Conservation (phyloP, 2,113 vertebrate species). For the Cavia aperea region DNA sequence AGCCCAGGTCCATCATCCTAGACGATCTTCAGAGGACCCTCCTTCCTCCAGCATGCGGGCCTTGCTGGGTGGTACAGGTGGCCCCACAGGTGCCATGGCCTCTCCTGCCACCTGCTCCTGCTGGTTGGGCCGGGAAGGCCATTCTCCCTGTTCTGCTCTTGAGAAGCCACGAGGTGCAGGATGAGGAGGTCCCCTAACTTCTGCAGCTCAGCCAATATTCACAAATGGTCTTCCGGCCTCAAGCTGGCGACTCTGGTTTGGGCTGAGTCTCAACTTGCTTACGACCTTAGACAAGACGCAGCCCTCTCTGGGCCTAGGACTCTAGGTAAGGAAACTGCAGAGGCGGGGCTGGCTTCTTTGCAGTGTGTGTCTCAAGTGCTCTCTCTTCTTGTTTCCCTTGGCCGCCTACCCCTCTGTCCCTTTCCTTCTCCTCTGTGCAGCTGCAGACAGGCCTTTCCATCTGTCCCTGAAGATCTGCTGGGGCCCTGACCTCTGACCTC, state of each 20-base stretch:
- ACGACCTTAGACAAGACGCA: neutral
- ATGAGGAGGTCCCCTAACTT: neutral
- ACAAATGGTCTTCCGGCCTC: neutral
- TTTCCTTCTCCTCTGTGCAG: neutral
- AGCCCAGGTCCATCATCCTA: neutral
- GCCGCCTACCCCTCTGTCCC: neutral
- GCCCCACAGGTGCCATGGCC: too few relatives aligned
- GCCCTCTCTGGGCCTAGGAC: neutral
- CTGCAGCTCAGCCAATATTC: neutral
- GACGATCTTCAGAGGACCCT: neutral
- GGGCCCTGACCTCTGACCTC: conserved; percentile 37
- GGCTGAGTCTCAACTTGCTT: neutral
- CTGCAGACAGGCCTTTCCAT: conserved; percentile 30
- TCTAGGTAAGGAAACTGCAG: neutral
- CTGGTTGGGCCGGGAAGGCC: too few relatives aligned
- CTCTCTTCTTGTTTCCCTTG: neutral
- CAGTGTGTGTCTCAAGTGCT: neutral
- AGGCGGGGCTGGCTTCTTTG: neutral
- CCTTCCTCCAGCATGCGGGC: neutral
- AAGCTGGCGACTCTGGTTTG: neutral
- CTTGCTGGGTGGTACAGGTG: neutral
- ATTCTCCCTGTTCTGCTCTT: neutral
- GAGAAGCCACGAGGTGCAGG: neutral
- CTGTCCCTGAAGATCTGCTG: conserved; percentile 30
- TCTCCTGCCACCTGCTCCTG: neutral